These are phyloP conservation scores for Ictalurus furcatus DNA, from an alignment of 2,113 vertebrate genomes.

Conservation along the genomic window DNA sequence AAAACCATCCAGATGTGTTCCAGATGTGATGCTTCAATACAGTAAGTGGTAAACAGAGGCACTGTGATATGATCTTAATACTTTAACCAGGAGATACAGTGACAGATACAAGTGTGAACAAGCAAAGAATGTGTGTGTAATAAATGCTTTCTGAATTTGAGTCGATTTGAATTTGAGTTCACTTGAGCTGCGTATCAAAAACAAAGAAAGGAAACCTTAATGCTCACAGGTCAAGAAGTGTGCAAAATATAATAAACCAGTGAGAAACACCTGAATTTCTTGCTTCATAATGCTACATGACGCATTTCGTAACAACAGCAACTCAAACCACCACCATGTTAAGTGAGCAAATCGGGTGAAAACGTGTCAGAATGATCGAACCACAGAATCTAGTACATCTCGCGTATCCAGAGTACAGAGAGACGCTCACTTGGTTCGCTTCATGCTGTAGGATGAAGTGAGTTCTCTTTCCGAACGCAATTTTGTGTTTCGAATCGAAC, in stretches of 20 bases:
- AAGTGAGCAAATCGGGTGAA: conserved; percentile 14
- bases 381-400: background rate
- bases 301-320: conserved; percentile 44
- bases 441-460: background rate
- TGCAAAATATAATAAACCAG: conserved; percentile 55
- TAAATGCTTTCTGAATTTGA: conserved; percentile 7
- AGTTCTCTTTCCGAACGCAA: background rate
- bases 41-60: conserved; percentile 43
- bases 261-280: conserved; percentile 59
- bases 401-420: background rate
- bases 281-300: conserved; percentile 79
- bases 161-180: background rate
- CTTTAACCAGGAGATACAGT: conserved; percentile 31
- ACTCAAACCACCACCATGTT: conserved; percentile 27
- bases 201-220: conserved; percentile 23
- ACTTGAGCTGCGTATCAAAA: background rate
- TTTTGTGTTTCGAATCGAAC: background rate
- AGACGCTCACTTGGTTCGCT: background rate
- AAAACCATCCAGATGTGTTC: background rate
- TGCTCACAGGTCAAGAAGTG: conserved; percentile 49
- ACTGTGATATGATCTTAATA: conserved; percentile 45
- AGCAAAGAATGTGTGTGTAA: background rate
- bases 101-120: conserved; percentile 31
- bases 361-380: background rate
- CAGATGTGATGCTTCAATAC: conserved; percentile 29